These are phyloP conservation scores for Chloromyia formosa DNA, from an alignment of 2,888 invertebrate species.

Conservation along the genomic window DNA sequence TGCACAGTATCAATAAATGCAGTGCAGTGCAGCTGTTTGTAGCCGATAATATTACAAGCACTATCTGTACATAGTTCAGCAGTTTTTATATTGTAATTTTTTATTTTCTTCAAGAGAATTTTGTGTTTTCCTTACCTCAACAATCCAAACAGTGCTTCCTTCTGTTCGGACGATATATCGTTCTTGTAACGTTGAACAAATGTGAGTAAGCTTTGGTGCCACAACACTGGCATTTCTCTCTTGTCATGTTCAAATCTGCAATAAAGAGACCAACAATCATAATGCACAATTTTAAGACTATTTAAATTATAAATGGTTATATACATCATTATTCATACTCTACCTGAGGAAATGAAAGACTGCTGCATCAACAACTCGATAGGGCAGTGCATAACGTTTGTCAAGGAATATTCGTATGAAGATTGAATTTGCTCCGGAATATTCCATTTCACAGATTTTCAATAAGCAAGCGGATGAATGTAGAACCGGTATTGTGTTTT, in stretches of 20 bases:
- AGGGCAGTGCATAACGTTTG: constrained; percentile 97
- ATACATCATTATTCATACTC: constrained; percentile 45
- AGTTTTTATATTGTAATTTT: too few relatives aligned
- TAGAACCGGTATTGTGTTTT: constrained; percentile 91
- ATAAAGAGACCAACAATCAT: too few relatives aligned
- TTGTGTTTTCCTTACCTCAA: constrained; percentile 66
- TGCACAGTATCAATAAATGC: too few relatives aligned
- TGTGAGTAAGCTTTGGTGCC: constrained; percentile 95
- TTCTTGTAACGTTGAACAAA: constrained; percentile 96
- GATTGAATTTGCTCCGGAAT: constrained; percentile 94
- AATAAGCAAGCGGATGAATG: constrained; percentile 95
- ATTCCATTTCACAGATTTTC: constrained; percentile 97
- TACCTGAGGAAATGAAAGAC: constrained; percentile 94
- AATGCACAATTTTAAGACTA: too few relatives aligned
- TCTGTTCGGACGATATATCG: constrained; percentile 92
- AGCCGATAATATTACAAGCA: too few relatives aligned
- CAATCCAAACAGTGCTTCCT: constrained; percentile 83
- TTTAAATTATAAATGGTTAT: too few relatives aligned
- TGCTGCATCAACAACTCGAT: constrained; percentile 91
- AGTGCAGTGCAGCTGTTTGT: too few relatives aligned
- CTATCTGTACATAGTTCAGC: too few relatives aligned
- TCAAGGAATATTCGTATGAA: constrained; percentile 93
- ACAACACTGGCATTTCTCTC: constrained; percentile 89
- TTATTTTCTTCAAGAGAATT: too few relatives aligned
- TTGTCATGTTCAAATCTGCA: constrained; percentile 83